Evolutionary conservation across 2,113 vertebrate species (phyloP).

Genomic region (Ochotona curzoniae): DNA sequence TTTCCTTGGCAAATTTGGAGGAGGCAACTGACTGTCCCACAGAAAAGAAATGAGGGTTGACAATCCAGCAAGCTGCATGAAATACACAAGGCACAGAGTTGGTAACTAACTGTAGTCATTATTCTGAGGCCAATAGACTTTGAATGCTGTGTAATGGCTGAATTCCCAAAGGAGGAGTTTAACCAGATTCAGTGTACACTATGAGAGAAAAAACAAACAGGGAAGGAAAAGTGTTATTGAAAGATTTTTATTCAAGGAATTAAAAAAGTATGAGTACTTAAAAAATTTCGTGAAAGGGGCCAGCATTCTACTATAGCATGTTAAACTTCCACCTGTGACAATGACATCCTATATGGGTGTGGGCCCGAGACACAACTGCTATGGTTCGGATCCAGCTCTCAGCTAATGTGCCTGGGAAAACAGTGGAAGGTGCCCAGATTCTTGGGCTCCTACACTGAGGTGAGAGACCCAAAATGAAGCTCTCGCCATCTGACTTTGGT

Average conservation of each 20-base stretch:
- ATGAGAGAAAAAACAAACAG: background rate
- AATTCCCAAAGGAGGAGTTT: background rate
- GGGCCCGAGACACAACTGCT: too few relatives aligned
- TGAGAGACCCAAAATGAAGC: too few relatives aligned
- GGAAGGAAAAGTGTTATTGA: background rate
- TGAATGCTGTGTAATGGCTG: background rate
- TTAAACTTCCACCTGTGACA: too few relatives aligned
- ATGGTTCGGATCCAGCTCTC: too few relatives aligned
- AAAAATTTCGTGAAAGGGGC: too few relatives aligned
- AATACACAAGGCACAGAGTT: background rate
- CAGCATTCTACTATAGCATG: too few relatives aligned
- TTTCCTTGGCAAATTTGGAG: background rate
- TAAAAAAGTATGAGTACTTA: background rate
- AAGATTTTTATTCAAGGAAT: slow-evolving; percentile 52
- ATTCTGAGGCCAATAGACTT: background rate
- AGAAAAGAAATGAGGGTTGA: background rate
- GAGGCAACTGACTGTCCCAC: background rate
- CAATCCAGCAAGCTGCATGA: background rate
- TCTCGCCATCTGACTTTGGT: too few relatives aligned
- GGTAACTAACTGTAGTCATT: background rate
- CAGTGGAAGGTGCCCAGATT: too few relatives aligned
- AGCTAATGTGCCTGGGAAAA: too few relatives aligned
- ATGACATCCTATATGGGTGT: too few relatives aligned
- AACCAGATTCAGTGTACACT: background rate
- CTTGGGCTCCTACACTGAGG: too few relatives aligned